A percentile compares a stretch with the other conserved stretches of the same genome.
These are phyloP conservation scores for Pangasius djambal DNA, from an alignment of 2,797 vertebrate genomes.

Conservation along the genomic window DNA sequence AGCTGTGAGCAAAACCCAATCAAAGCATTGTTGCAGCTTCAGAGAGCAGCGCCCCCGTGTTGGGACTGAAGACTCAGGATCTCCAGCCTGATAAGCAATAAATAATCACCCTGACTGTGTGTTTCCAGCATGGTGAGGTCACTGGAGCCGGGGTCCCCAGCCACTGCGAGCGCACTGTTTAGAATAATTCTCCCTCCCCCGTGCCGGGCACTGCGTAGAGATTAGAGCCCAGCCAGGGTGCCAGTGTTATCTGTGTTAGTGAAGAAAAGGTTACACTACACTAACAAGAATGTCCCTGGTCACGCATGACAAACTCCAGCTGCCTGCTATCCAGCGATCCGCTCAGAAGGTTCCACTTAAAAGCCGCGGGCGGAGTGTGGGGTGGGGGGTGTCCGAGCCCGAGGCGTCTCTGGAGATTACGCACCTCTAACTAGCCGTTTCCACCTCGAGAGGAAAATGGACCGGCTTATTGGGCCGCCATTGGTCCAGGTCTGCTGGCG, in stretches of 20 bases:
- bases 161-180: constrained; percentile 66
- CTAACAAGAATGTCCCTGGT: constrained; percentile 89
- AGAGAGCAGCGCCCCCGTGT: constrained; percentile 1
- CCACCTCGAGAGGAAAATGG: constrained; percentile 68
- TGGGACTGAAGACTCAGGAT: constrained; percentile 23
- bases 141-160: constrained; percentile 56
- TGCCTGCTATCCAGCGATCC: constrained; percentile 69
- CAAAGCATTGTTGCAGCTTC: not conserved
- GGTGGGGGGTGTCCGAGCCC: constrained; percentile 1
- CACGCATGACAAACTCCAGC: constrained; percentile 90
- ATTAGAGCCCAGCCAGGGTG: constrained; percentile 84
- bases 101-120: constrained; percentile 42
- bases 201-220: constrained; percentile 83
- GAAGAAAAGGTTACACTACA: constrained; percentile 90
- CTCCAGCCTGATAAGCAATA: constrained; percentile 56
- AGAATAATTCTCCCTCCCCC: constrained; percentile 74
- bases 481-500: constrained; percentile 57
- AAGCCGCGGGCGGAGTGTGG: constrained; percentile 43
- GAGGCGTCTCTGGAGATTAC: constrained; percentile 71
- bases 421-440: constrained; percentile 68
- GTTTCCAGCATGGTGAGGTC: constrained; percentile 56
- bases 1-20: not conserved
- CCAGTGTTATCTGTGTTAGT: constrained; percentile 93
- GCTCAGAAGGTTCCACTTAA: constrained; percentile 76
- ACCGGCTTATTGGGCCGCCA: constrained; percentile 58